Evolutionary conservation across 2,888 invertebrate genomes (phyloP), one percentile per base, ranked within the genome.

Genomic region (Caenorhabditis auriculariae): DNA sequence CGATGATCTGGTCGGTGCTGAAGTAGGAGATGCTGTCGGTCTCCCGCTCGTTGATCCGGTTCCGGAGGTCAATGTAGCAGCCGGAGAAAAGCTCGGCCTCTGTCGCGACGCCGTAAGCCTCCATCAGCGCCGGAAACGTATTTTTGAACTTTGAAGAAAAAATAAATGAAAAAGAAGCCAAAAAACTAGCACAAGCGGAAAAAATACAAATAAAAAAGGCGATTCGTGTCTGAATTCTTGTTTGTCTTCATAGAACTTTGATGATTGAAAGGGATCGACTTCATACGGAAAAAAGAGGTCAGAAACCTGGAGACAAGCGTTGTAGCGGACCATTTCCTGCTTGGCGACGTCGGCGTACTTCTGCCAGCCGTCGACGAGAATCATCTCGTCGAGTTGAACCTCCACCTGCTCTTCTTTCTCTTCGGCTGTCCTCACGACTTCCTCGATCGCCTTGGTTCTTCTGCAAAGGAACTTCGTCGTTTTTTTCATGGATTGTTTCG

Each of bases 11-110:
- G 38, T 74, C 71, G 4, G 75, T 74, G 54, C 71, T 75, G 66
- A 57, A 78, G 55, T 71, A 69, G 21, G 69, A 67, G 75, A 80
- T 77, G 52, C 78, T 72, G 49, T 80, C 80, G 27, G 68, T 64
- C 44, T 77, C 80, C 47, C 57, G 63, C 38, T 81, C 79, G 19
- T 70, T 69, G 21, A 78, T 54, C 2, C 75, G 66, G 46, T 75
- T 78, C 5, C 76, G 55, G 24, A 72, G 57, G 2, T 62, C 54
- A 6, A 63, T 24, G 44, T 75, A 72, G 49, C 66, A 69, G 19
- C 75, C 74, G 24, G 76, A 70, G 50, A 81, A 65, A 42, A 81
- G 45, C 50, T 76, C 72, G 5, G 66, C 76, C 52, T 81, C 81
- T 12, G 70, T 69, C 5, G n/a, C 26, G 47, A 81, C 70, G 7